These are phyloP conservation scores for Colletes latitarsis DNA, from an alignment of 1,140 invertebrate genomes.

Conservation along the genomic window DNA sequence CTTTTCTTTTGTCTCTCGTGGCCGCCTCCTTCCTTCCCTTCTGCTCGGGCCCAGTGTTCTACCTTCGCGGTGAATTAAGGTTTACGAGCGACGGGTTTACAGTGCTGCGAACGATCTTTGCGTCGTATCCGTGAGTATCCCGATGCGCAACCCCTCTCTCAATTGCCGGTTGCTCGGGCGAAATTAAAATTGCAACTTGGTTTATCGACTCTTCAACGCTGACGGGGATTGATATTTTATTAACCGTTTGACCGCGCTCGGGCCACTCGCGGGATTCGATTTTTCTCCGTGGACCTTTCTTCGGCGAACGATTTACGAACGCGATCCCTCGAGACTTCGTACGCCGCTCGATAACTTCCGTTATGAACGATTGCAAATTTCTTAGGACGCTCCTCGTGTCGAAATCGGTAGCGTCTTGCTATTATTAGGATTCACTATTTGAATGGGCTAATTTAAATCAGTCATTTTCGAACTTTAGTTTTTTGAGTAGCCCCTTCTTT, in stretches of 20 bases:
- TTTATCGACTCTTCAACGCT: background rate
- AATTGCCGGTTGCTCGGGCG: background rate
- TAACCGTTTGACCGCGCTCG: background rate
- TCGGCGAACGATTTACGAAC: background rate
- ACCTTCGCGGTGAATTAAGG: constrained; percentile 35
- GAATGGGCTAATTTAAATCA: too few relatives aligned
- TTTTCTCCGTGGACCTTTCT: background rate
- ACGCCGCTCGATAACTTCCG: too few relatives aligned
- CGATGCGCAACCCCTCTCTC: background rate
- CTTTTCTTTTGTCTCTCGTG: constrained; percentile 52
- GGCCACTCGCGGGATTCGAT: background rate
- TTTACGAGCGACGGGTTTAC: constrained; percentile 16
- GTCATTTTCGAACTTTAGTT: too few relatives aligned
- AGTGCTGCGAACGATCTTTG: background rate
- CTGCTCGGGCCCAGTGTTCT: background rate
- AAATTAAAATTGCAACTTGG: constrained; percentile 24
- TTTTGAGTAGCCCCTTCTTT: too few relatives aligned
- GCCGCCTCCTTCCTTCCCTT: background rate
- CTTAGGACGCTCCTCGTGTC: too few relatives aligned
- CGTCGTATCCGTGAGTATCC: background rate
- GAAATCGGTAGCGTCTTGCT: too few relatives aligned
- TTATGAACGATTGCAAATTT: too few relatives aligned
- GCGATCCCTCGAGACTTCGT: too few relatives aligned
- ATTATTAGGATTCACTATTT: too few relatives aligned
- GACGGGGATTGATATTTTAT: constrained; percentile 9